A percentile compares a stretch with the other conserved stretches of the same genome.
phyloP scores from a whole-genome alignment of 2,113 vertebrate species.

The Macquaria australasica region DNA sequence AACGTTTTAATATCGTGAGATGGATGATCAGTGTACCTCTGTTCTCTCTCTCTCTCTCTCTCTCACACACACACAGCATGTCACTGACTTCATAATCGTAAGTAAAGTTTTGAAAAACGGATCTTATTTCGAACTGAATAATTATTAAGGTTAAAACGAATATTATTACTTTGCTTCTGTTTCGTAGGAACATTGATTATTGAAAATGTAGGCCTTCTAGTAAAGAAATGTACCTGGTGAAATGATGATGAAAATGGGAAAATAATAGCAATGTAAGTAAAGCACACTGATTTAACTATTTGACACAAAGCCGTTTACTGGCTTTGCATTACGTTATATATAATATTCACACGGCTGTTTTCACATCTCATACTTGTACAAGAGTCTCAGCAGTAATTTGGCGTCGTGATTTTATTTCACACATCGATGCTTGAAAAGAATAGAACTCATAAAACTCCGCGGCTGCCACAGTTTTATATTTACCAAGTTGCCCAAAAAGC shows the following conservation, averaged over 20 bases:
- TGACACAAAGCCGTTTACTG: not conserved
- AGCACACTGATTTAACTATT: not conserved
- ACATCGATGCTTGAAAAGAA: not conserved
- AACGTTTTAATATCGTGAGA: not conserved
- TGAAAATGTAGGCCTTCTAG: not conserved
- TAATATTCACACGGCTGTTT: not conserved
- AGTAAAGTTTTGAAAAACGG: not conserved
- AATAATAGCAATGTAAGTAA: not conserved
- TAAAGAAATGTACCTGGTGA: not conserved
- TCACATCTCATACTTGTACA: not conserved
- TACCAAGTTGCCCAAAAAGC: not conserved
- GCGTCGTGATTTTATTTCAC: conserved; percentile 9
- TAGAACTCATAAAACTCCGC: not conserved
- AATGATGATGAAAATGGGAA: not conserved
- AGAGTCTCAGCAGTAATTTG: not conserved
- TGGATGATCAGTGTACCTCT: not conserved
- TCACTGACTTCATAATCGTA: not conserved
- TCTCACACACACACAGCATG: conserved; percentile 9
- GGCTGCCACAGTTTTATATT: not conserved
- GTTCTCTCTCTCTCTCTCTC: not conserved
- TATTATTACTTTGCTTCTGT: not conserved
- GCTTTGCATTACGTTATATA: not conserved
- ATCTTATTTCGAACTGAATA: not conserved
- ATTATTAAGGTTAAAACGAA: not conserved
- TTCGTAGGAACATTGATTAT: not conserved